phyloP scores from a whole-genome alignment of 2,113 vertebrate species.

The Chascanopsetta lugubris region DNA sequence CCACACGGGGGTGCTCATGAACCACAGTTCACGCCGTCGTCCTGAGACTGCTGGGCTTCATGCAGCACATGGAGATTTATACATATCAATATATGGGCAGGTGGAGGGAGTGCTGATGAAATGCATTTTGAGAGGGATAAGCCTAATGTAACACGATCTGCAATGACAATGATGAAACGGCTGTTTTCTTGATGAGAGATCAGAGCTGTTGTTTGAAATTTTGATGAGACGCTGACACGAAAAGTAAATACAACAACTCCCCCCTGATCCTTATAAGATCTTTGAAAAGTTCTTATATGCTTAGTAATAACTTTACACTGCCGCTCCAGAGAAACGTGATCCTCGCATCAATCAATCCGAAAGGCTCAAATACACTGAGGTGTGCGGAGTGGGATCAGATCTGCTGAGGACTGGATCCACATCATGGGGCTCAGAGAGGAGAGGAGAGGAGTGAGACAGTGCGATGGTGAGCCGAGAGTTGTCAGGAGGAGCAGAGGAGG shows the following conservation, averaged over 20 bases:
- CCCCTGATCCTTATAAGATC: background rate
- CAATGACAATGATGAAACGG: slow-evolving; percentile 13
- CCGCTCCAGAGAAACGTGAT: background rate
- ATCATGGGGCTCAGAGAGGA: slow-evolving; percentile 30
- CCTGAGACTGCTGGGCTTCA: slow-evolving; percentile 1
- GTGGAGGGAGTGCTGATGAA: slow-evolving; percentile 29
- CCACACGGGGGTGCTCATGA: slow-evolving; percentile 61
- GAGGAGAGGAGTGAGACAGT: slow-evolving; percentile 50
- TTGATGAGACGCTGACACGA: background rate
- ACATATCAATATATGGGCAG: slow-evolving; percentile 1
- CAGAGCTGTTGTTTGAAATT: slow-evolving; percentile 14
- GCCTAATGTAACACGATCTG: slow-evolving; percentile 19
- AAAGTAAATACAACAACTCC: background rate
- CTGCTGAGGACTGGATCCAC: slow-evolving; percentile 14
- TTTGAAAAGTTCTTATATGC: slow-evolving; percentile 1
- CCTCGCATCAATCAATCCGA: slow-evolving; percentile 19
- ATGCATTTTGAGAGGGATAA: slow-evolving; percentile 29
- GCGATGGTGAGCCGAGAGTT: slow-evolving; percentile 54
- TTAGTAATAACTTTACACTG: background rate
- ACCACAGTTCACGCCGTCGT: slow-evolving; percentile 7
- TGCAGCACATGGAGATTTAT: background rate
- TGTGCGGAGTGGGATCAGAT: slow-evolving; percentile 24
- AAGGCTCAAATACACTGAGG: slow-evolving; percentile 27
- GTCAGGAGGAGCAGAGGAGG: slow-evolving; percentile 48
- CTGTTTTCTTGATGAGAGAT: slow-evolving; percentile 41